These are phyloP conservation scores for Lepidotrigona ventralis DNA, from an alignment of 1,140 invertebrate genomes.

Conservation along the genomic window DNA sequence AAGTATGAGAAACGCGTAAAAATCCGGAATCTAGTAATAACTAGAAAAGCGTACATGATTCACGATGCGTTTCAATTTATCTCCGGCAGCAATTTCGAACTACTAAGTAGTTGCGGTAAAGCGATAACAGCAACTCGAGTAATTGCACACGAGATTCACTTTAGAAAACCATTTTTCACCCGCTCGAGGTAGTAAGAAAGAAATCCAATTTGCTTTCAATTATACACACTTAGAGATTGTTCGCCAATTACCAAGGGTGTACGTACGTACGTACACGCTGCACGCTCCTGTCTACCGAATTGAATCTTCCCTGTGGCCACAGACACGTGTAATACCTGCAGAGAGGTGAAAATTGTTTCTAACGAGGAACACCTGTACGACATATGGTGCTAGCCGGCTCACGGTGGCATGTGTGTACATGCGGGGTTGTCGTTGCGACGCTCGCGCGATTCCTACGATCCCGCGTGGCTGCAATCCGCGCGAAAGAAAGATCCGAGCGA, in stretches of 20 bases:
- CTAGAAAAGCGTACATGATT: neutral
- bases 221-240: neutral
- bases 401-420: slow-evolving; percentile 73
- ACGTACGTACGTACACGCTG: no score
- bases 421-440: slow-evolving; percentile 72
- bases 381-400: slow-evolving; percentile 75
- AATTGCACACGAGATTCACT: neutral
- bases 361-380: slow-evolving; percentile 47
- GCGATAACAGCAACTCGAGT: neutral
- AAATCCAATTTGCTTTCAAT: neutral
- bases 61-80: neutral
- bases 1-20: no score
- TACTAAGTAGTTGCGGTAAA: neutral
- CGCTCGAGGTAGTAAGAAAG: neutral
- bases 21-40: no score
- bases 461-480: neutral
- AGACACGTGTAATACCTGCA: neutral
- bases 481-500: neutral
- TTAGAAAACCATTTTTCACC: neutral
- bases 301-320: neutral
- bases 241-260: neutral
- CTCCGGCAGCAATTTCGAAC: neutral
- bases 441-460: neutral
- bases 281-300: neutral
- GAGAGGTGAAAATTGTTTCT: neutral